A percentile compares a stretch with the other conserved stretches of the same genome.
These are phyloP conservation scores for Heterocephalus glaber DNA, from an alignment of 2,113 vertebrate species.

Conservation along the genomic window DNA sequence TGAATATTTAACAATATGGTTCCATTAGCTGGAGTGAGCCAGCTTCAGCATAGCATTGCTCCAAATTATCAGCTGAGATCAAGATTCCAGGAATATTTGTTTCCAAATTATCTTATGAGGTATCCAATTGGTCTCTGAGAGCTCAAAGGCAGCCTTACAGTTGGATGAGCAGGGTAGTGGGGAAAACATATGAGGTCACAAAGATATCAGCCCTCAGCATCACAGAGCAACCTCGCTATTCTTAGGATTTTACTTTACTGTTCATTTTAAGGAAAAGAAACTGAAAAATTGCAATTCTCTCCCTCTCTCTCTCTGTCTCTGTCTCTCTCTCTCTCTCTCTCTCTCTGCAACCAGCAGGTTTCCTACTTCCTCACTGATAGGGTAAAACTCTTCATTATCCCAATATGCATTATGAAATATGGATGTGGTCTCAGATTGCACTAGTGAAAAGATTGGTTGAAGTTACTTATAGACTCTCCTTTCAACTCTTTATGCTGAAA, in stretches of 20 bases:
- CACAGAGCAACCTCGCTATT: neutral
- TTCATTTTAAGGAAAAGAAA: neutral
- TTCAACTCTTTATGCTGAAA: constrained; percentile 25
- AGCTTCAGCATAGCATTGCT: neutral
- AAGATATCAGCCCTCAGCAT: neutral
- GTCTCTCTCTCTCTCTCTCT: neutral
- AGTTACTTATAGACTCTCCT: constrained; percentile 15
- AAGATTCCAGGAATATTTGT: neutral
- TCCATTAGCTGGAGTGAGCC: neutral
- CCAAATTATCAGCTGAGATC: neutral
- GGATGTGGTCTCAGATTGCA: neutral
- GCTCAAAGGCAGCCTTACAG: neutral
- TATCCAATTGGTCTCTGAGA: neutral
- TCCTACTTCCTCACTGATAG: neutral
- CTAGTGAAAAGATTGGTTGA: neutral
- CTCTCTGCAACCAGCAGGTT: neutral
- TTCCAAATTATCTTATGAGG: neutral
- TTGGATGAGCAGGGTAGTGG: neutral
- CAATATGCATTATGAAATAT: neutral
- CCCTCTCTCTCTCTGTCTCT: neutral
- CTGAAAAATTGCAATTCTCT: neutral
- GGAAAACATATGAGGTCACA: neutral
- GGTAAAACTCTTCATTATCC: constrained; percentile 5
- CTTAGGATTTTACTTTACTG: neutral
- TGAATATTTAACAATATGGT: neutral